phyloP scores from a whole-genome alignment of 2,797 vertebrate genomes.

The Enteromius paludinosus region DNA sequence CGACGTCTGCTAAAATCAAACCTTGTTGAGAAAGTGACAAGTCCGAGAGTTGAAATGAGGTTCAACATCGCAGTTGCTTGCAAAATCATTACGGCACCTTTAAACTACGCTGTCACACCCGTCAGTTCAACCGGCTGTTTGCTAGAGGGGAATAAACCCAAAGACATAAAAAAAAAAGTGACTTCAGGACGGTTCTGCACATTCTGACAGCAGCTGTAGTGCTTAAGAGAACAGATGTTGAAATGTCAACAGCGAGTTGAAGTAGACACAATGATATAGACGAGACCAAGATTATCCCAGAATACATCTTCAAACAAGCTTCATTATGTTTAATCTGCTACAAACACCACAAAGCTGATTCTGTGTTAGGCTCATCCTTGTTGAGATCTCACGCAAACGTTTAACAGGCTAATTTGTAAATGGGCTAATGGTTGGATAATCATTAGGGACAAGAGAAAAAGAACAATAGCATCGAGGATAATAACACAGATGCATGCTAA shows the following conservation, averaged over 20 bases:
- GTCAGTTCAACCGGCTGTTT: conserved; percentile 41
- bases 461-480: neutral
- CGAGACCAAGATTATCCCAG: conserved; percentile 3
- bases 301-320: conserved; percentile 20
- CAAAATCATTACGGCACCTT: conserved; percentile 47
- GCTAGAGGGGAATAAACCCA: conserved; percentile 10
- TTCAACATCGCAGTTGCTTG: conserved; percentile 49
- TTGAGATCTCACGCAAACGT: neutral
- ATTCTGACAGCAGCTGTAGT: conserved; percentile 57
- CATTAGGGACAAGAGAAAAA: neutral
- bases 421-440: conserved; percentile 2
- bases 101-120: conserved; percentile 54
- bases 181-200: conserved; percentile 43
- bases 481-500: neutral
- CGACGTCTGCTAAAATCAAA: conserved; percentile 46
- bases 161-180: conserved; percentile 33
- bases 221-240: conserved; percentile 59
- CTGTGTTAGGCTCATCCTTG: neutral
- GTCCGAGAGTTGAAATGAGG: conserved; percentile 44
- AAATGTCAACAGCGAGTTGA: conserved; percentile 49
- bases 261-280: conserved; percentile 31
- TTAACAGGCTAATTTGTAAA: conserved; percentile 11
- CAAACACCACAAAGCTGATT: conserved; percentile 15
- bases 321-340: conserved; percentile 16
- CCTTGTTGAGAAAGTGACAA: conserved; percentile 40